Base-by-base conservation (phyloP, 2,888 invertebrate species). In the Caenorhabditis sp. region DNA sequence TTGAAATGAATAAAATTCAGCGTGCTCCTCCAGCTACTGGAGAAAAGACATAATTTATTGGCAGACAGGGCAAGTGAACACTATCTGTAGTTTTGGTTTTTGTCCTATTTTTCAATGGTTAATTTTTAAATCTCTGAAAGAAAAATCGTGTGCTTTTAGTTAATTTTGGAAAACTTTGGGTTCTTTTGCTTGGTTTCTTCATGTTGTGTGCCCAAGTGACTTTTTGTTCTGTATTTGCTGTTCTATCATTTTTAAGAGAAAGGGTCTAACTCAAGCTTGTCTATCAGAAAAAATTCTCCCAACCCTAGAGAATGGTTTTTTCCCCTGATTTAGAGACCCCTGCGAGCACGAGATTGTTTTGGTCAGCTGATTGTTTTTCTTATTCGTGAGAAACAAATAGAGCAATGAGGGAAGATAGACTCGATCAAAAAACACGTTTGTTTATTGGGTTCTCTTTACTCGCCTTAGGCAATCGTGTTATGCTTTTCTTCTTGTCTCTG, bases 21-120 rank as follows among this genome's bases (percentile, higher is more conserved):
- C 85, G 86, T 81, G 85, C 85, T 64, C 86, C 88, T 26, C 75
- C 87, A 64, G 73, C 79, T 8, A 47, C 74, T 44, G 80, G 72
- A 75, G 74, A 66, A 41, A 80, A 83, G 70, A 82, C 82, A 61
- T 82, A 75, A 82, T 47, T 66, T 38, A 59, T 35, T 38, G 51
- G 47, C 28, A 41, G 14, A 31, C 28, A 68, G 22, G 76, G 70
- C 77, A 80, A 82, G 76, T 85, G 76, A 59, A 54, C n/a, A 54
- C n/a, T 61, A 24, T 70, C 14, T 66, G 26, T 38, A 68, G 56
- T 69, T 22, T 24, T 63, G 38, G 24, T 58, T 54, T 54, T 59
- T 51, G 19, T 35, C 14, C 19, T 63, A 24, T 28, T 74, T 63
- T 63, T n/a, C 31, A 41, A 12, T 51, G 28, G 44, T 44, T 69